A percentile compares a stretch with the other conserved stretches of the same genome.
Evolutionary conservation across 2,113 vertebrate genomes (phyloP).

Genomic region (Chionodraco myersi): DNA sequence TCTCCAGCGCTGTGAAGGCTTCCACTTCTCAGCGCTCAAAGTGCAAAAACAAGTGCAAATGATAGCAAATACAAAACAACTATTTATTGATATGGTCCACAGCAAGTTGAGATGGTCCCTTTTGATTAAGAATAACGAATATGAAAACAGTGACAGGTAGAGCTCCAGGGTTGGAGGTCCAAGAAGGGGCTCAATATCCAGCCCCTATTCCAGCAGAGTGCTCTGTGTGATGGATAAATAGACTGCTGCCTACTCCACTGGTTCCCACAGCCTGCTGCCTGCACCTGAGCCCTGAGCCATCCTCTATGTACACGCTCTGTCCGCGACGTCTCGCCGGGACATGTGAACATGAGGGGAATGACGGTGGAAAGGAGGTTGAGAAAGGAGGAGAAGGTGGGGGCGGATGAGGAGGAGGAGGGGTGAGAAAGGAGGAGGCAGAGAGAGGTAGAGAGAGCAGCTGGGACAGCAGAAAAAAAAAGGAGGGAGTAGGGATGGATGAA

Average conservation of each 20-base stretch:
- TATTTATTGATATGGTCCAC: neutral
- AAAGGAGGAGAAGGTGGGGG: constrained; percentile 19
- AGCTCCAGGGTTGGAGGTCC: constrained; percentile 48
- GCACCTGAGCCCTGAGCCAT: constrained; percentile 80
- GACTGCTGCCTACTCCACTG: constrained; percentile 48
- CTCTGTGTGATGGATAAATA: constrained; percentile 38
- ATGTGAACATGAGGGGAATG: constrained; percentile 65
- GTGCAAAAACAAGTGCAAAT: constrained; percentile 48
- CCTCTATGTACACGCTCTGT: constrained; percentile 70
- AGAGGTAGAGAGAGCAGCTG: constrained; percentile 60
- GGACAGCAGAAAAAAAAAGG: constrained; percentile 47
- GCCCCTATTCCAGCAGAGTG: constrained; percentile 36
- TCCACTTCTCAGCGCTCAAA: constrained; percentile 36
- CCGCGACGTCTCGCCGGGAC: constrained; percentile 55
- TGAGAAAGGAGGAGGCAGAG: constrained; percentile 38
- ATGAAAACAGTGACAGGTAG: constrained; percentile 42
- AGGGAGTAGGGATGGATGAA: constrained; percentile 58
- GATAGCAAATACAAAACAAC: constrained; percentile 26
- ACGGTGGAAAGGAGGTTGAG: constrained; percentile 65
- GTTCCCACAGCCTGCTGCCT: constrained; percentile 35
- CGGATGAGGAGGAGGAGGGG: constrained; percentile 14
- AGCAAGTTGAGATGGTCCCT: constrained; percentile 16
- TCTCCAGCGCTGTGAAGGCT: constrained; percentile 15
- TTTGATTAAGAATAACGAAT: constrained; percentile 8
- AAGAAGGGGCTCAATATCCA: constrained; percentile 38